These are phyloP conservation scores for Trissoscelio sp. DNA, from an alignment of 2,888 invertebrate species.

Conservation along the genomic window DNA sequence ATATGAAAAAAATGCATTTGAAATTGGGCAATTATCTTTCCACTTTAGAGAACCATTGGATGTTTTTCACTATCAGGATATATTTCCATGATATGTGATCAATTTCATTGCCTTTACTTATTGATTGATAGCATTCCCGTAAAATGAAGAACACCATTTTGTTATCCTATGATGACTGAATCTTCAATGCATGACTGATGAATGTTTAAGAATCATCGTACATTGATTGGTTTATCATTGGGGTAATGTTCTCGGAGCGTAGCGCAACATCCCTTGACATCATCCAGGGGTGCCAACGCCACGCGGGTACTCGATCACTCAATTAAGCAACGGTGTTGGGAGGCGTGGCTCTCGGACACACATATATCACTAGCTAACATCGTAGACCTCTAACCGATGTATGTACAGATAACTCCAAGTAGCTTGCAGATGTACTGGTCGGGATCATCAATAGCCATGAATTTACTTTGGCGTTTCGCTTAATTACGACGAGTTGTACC, in stretches of 20 bases:
- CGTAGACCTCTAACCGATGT: conserved; percentile 68
- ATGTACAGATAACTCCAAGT: conserved; percentile 70
- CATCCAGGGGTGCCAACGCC: conserved; percentile 76
- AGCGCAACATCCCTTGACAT: conserved; percentile 71
- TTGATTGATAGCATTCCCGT: too few relatives aligned
- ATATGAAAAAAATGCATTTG: too few relatives aligned
- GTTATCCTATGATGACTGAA: too few relatives aligned
- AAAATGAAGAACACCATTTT: too few relatives aligned
- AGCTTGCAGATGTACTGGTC: conserved; percentile 72
- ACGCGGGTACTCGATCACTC: conserved; percentile 77
- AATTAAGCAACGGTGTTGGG: conserved; percentile 79
- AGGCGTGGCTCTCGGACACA: conserved; percentile 75
- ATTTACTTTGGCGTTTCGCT: conserved; percentile 76
- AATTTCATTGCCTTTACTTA: too few relatives aligned
- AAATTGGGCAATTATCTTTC: too few relatives aligned
- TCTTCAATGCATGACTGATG: conserved; percentile 10
- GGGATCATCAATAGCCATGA: conserved; percentile 78
- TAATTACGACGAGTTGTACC: conserved; percentile 73
- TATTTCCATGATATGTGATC: too few relatives aligned
- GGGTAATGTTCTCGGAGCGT: conserved; percentile 45
- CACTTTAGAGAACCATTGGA: too few relatives aligned
- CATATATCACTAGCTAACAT: conserved; percentile 78
- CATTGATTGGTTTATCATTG: conserved; percentile 63
- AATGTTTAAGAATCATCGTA: conserved; percentile 55
- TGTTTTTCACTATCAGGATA: too few relatives aligned